phyloP scores from a whole-genome alignment of 2,113 vertebrate genomes.

The Columba janthina region DNA sequence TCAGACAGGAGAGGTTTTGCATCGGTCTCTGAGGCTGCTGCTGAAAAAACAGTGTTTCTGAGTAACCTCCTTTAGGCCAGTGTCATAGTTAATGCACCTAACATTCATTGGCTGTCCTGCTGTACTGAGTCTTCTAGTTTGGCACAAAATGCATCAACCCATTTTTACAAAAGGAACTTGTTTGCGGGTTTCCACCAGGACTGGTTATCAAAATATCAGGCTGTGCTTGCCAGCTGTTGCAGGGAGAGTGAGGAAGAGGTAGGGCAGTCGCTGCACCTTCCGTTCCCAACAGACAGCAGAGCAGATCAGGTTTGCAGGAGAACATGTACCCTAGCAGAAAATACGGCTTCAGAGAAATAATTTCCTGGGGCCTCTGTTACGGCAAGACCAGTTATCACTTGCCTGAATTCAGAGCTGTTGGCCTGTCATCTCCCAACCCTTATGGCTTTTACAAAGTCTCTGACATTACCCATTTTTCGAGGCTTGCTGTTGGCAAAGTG shows the following conservation, averaged over 20 bases:
- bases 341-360: background rate
- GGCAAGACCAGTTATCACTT: background rate
- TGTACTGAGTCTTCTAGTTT: background rate
- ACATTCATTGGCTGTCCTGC: background rate
- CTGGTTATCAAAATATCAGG: background rate
- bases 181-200: background rate
- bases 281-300: too few species aligned
- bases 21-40: background rate
- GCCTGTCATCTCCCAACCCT: background rate
- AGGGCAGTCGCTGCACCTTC: too few species aligned
- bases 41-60: background rate
- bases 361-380: background rate
- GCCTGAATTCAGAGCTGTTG: background rate
- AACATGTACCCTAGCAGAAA: background rate
- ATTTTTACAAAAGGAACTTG: background rate
- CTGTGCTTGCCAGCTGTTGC: background rate
- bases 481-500: background rate
- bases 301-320: background rate
- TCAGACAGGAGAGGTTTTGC: background rate
- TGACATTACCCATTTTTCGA: background rate
- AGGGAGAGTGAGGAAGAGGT: background rate
- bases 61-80: background rate
- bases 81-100: background rate
- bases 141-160: background rate
- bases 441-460: background rate